Percentiles rank a stretch among this genome's conserved stretches.
These are phyloP conservation scores for Ophion ventricosus DNA, from an alignment of 2,888 invertebrate species.

Conservation along the genomic window DNA sequence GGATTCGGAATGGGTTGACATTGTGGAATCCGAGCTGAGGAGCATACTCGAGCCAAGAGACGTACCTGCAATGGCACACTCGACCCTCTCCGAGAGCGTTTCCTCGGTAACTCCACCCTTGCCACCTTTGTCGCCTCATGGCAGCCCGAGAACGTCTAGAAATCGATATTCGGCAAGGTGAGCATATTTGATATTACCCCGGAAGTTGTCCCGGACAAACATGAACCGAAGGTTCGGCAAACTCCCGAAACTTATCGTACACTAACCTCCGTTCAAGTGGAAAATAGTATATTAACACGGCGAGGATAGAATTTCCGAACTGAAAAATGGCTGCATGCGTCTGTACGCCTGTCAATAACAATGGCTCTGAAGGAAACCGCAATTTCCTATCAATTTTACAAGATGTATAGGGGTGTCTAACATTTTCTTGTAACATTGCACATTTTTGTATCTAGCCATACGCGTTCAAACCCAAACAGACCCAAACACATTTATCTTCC, in stretches of 20 bases:
- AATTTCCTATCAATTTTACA: neutral
- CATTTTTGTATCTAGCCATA: neutral
- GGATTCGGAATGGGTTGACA: conserved; percentile 92
- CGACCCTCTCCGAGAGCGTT: conserved; percentile 87
- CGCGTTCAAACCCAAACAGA: neutral
- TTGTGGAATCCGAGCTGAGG: conserved; percentile 91
- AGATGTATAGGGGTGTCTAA: too few species aligned
- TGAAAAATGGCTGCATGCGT: neutral
- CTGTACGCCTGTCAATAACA: neutral
- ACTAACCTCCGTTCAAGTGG: neutral
- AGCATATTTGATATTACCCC: conserved; percentile 60
- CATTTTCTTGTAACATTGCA: too few species aligned
- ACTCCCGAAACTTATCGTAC: neutral
- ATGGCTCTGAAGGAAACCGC: neutral
- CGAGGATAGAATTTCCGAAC: neutral
- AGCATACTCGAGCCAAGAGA: conserved; percentile 91
- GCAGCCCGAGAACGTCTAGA: conserved; percentile 80
- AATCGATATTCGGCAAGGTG: conserved; percentile 81
- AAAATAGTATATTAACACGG: neutral
- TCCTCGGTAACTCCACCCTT: conserved; percentile 91
- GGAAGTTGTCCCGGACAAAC: conserved; percentile 7
- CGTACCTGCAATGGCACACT: conserved; percentile 87
- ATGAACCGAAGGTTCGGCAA: neutral
- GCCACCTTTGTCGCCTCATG: conserved; percentile 90
- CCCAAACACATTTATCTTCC: neutral